phyloP scores from a whole-genome alignment of 2,888 invertebrate species.

The Tenthredo mesomela region DNA sequence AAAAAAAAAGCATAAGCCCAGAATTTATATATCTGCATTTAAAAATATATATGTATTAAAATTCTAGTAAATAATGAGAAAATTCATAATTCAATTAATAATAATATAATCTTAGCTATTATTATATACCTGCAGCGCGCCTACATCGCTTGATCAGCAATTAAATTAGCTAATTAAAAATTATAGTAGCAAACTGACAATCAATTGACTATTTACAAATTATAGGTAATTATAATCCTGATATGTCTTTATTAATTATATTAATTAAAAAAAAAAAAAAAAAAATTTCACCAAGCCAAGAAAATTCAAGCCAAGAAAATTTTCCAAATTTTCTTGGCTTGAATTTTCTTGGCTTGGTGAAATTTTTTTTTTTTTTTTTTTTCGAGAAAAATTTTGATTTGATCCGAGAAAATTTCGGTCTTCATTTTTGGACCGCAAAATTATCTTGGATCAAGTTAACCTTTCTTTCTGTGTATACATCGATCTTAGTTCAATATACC shows the following conservation, averaged over 20 bases:
- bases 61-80: not conserved
- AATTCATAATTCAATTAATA: not conserved
- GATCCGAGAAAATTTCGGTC: too few relatives aligned
- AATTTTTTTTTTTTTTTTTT: too few relatives aligned
- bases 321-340: too few relatives aligned
- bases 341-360: too few relatives aligned
- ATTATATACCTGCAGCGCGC: not conserved
- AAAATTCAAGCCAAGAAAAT: too few relatives aligned
- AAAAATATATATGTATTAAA: not conserved
- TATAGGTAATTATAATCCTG: not conserved
- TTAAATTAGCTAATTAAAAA: not conserved
- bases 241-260: not conserved
- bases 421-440: too few relatives aligned
- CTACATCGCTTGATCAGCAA: not conserved
- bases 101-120: too few relatives aligned
- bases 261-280: not conserved
- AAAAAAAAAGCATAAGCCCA: not conserved
- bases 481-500: not conserved
- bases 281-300: not conserved
- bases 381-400: too few relatives aligned
- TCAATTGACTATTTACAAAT: slow-evolving; percentile 16
- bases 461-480: too few relatives aligned
- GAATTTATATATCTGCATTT: not conserved
- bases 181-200: not conserved
- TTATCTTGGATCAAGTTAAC: too few relatives aligned